These are phyloP conservation scores for Lepidochrysops patricia DNA, from an alignment of 2,888 invertebrate genomes.

Conservation along the genomic window DNA sequence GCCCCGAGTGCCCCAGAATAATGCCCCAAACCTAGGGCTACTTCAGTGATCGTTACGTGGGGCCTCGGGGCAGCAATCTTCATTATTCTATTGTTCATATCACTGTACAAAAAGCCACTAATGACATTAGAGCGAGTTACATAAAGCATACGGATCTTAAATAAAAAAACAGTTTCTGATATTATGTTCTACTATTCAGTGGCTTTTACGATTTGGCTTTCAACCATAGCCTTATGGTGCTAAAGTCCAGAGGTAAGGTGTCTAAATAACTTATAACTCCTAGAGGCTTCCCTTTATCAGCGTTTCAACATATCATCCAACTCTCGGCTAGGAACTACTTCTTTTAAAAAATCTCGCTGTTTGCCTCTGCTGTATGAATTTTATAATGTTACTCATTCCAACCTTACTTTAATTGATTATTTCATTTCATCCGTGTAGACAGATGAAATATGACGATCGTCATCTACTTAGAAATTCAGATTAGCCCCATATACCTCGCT, in stretches of 20 bases:
- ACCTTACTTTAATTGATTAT: neutral
- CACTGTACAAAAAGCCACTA: conserved; percentile 14
- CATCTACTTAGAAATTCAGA: neutral
- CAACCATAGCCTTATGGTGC: too few relatives aligned
- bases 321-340: too few relatives aligned
- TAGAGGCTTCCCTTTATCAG: too few relatives aligned
- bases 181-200: too few relatives aligned
- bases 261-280: too few relatives aligned
- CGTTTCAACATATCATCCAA: too few relatives aligned
- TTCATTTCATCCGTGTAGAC: neutral
- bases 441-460: neutral
- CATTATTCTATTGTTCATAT: conserved; percentile 43
- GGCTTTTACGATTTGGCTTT: too few relatives aligned
- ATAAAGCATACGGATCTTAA: conserved; percentile 3
- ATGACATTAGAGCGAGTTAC: conserved; percentile 11
- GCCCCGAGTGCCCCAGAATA: conserved; percentile 31
- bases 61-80: conserved; percentile 56
- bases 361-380: too few relatives aligned
- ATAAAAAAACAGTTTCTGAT: too few relatives aligned
- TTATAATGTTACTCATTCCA: neutral
- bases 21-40: conserved; percentile 57
- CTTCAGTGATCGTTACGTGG: conserved; percentile 69
- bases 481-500: conserved; percentile 2
- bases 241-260: too few relatives aligned
- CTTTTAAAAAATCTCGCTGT: too few relatives aligned